Percentiles rank a stretch among this genome's conserved stretches.
Conservation (phyloP, 2,797 vertebrate genomes). For the Acrocephalus scirpaceus region DNA sequence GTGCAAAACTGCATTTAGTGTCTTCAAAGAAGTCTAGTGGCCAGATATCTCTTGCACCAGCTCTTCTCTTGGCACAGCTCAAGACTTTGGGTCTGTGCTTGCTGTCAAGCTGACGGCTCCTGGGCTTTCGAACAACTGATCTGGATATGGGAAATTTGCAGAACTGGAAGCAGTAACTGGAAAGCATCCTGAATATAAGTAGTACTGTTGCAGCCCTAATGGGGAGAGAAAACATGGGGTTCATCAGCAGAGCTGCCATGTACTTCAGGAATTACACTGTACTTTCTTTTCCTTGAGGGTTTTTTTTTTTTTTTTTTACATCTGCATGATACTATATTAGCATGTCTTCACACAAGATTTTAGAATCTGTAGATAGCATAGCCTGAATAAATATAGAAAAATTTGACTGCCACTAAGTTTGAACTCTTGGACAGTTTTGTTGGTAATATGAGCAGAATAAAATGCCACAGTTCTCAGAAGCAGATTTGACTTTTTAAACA, state of each 20-base stretch:
- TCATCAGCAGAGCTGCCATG: background rate
- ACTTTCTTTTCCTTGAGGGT: background rate
- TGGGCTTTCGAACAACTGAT: slow-evolving; percentile 70
- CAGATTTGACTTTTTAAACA: background rate
- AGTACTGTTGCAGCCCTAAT: slow-evolving; percentile 91
- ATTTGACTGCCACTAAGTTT: background rate
- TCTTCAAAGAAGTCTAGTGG: background rate
- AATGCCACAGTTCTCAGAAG: background rate
- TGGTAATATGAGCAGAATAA: background rate
- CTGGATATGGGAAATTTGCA: slow-evolving; percentile 92
- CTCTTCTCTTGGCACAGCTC: background rate
- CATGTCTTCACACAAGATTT: background rate
- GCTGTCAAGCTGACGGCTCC: background rate
- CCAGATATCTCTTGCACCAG: background rate
- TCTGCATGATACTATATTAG: background rate
- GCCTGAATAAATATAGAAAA: background rate
- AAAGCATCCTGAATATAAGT: slow-evolving; percentile 93
- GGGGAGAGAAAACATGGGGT: background rate
- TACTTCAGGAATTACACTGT: background rate
- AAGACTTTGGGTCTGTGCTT: background rate
- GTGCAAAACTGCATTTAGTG: slow-evolving; percentile 75
- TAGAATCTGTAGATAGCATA: background rate
- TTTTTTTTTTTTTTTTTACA: background rate
- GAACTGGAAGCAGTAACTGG: slow-evolving; percentile 91
- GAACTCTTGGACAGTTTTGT: background rate